Conservation (phyloP, 2,113 vertebrate genomes). For the Lepisosteus oculatus region DNA sequence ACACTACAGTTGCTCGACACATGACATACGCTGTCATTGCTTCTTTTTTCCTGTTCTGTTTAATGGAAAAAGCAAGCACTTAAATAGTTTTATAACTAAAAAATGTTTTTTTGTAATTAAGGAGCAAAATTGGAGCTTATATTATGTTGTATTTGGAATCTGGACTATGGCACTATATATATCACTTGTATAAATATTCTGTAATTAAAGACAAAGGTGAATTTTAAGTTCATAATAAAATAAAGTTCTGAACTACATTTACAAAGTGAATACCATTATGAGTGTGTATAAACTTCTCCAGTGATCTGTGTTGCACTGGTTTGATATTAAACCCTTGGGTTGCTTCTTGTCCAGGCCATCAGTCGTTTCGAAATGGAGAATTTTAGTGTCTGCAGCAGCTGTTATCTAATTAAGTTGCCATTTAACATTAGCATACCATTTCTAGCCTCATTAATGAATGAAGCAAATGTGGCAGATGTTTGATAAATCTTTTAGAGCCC, state of each 20-base stretch:
- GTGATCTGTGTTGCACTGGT: background rate
- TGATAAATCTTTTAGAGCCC: constrained; percentile 1
- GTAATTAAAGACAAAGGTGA: too few species aligned
- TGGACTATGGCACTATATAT: too few species aligned
- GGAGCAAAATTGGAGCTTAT: too few species aligned
- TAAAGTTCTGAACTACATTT: too few species aligned
- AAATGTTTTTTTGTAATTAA: too few species aligned
- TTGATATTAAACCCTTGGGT: constrained; percentile 9
- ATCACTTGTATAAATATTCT: too few species aligned
- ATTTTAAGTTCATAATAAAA: too few species aligned
- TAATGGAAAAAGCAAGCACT: too few species aligned
- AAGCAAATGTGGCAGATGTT: constrained; percentile 15
- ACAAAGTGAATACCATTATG: too few species aligned
- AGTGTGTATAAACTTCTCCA: background rate
- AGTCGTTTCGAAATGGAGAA: constrained; percentile 2
- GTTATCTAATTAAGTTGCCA: constrained; percentile 33
- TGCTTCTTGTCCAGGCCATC: constrained; percentile 19
- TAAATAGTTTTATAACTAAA: too few species aligned
- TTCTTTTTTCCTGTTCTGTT: background rate
- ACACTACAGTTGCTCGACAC: constrained; percentile 27
- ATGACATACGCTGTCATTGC: constrained; percentile 13
- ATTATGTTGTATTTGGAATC: too few species aligned
- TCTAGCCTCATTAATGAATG: constrained; percentile 10
- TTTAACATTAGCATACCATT: constrained; percentile 25
- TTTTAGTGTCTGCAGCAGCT: constrained; percentile 24